Base-by-base conservation (phyloP, 2,797 vertebrate species). In the Podargus strigoides region DNA sequence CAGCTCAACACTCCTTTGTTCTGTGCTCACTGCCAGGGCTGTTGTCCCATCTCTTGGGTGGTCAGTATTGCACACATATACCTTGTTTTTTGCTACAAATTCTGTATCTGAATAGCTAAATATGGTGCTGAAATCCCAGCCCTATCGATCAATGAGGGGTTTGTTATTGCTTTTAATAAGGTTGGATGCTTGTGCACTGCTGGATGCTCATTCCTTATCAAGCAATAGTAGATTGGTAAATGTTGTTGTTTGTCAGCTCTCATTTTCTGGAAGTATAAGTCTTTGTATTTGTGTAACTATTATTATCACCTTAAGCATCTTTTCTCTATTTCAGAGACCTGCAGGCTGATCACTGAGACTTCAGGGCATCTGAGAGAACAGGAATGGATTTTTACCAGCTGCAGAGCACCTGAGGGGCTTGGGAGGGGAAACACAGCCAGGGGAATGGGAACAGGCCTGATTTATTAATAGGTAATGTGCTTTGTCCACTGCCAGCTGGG, bases 1-100 rank as follows among this genome's bases (percentile, higher is more conserved):
- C 64, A 70, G 73, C 37, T 92, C 62, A 93, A 80, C 68, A 19
- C 7, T 55, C 47, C 66, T 94, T 94, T 95, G 89, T 95, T 94
- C 64, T 63, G 22, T 53, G 47, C 69, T 85, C 28, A 6, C 44
- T 82, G 75, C 27, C 68, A 63, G 47, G 23, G 41, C 32, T 89
- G 55, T n/a, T 89, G 42, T 87, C 52, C 42, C 36, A 15, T 76
- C 47, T 63, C 77, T 62, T 50, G 67, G 27, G 50, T 63, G 53
- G 42, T 47, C 87, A 68, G 60, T 0, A 0, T 27, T 85, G 87
- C 72, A 89, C 83, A 85, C 28, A 90, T 95, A 95, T 76, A 92
- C 58, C 22, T 92, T 70, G 27, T 18, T 63, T 87, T 93, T 58
- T 85, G 72, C 32, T 41, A 64, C 37, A 67, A 63, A 76, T 6